These are phyloP conservation scores for Indicator maculatus DNA, from an alignment of 2,113 vertebrate genomes.

Conservation along the genomic window DNA sequence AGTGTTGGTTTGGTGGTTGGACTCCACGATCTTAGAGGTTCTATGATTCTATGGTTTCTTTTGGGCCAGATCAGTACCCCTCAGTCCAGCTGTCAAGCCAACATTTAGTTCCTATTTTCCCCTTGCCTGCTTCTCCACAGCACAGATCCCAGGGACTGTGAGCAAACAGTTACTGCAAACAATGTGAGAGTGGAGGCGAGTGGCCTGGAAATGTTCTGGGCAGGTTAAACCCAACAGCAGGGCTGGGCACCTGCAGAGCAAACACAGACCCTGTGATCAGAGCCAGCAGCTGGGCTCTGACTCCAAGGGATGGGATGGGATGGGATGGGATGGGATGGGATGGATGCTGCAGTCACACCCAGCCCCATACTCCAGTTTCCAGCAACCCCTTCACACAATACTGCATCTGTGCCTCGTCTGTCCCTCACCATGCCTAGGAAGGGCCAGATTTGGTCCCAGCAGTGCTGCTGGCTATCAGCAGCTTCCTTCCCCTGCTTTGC, in stretches of 20 bases:
- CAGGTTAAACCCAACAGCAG: neutral
- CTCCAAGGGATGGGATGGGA: too few relatives aligned
- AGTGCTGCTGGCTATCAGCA: neutral
- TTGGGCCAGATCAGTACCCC: neutral
- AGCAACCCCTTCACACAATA: neutral
- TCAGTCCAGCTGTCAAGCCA: neutral
- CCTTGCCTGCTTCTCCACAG: neutral
- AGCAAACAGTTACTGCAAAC: neutral
- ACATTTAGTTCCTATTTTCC: neutral
- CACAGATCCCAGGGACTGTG: neutral
- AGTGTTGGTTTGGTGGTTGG: too few relatives aligned
- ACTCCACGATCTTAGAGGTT: too few relatives aligned
- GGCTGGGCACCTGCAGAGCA: accelerated
- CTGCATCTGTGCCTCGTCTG: neutral
- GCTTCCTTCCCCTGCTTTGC: neutral
- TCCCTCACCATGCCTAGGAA: neutral
- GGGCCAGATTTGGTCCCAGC: neutral
- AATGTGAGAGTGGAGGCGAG: accelerated
- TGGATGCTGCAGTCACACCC: neutral
- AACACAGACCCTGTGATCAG: neutral
- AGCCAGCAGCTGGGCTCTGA: neutral
- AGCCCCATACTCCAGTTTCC: neutral
- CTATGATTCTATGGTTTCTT: neutral
- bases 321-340: accelerated
- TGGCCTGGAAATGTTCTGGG: neutral